Conservation (phyloP, 2,888 invertebrate genomes). For the Allophyes oxyacanthae region DNA sequence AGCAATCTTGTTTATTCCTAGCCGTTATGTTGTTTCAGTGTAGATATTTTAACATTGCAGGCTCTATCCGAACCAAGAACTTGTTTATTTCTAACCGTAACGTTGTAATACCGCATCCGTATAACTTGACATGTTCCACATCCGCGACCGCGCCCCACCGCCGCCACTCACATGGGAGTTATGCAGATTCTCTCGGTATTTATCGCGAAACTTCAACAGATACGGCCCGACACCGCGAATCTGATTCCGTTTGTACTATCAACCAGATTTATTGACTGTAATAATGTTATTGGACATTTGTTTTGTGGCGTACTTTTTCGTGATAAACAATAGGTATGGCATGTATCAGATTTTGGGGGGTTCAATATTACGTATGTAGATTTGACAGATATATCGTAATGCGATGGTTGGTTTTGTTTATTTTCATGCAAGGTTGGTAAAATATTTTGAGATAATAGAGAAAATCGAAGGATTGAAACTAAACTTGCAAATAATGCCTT, state of each 20-base stretch:
- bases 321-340: slow-evolving; percentile 61
- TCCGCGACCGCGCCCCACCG: slow-evolving; percentile 61
- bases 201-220: slow-evolving; percentile 87
- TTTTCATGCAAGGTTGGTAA: slow-evolving; percentile 18
- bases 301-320: slow-evolving; percentile 44
- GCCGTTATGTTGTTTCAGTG: too few relatives aligned
- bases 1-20: too few relatives aligned
- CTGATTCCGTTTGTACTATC: slow-evolving; percentile 86
- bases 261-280: slow-evolving; percentile 81
- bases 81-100: too few relatives aligned
- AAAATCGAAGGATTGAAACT: neutral
- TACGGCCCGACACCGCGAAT: slow-evolving; percentile 86
- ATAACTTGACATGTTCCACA: neutral
- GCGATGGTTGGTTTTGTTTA: slow-evolving; percentile 35
- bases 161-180: slow-evolving; percentile 80
- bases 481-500: neutral
- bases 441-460: slow-evolving; percentile 29
- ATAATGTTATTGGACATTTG: slow-evolving; percentile 63
- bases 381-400: slow-evolving; percentile 42
- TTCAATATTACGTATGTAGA: slow-evolving; percentile 49
- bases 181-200: slow-evolving; percentile 86
- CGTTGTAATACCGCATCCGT: slow-evolving; percentile 24
- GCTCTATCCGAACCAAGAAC: too few relatives aligned
- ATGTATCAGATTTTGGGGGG: slow-evolving; percentile 54
- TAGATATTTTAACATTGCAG: too few relatives aligned